These are phyloP conservation scores for Drosophila chauvacae DNA, from an alignment of 1,140 invertebrate genomes.

Conservation along the genomic window DNA sequence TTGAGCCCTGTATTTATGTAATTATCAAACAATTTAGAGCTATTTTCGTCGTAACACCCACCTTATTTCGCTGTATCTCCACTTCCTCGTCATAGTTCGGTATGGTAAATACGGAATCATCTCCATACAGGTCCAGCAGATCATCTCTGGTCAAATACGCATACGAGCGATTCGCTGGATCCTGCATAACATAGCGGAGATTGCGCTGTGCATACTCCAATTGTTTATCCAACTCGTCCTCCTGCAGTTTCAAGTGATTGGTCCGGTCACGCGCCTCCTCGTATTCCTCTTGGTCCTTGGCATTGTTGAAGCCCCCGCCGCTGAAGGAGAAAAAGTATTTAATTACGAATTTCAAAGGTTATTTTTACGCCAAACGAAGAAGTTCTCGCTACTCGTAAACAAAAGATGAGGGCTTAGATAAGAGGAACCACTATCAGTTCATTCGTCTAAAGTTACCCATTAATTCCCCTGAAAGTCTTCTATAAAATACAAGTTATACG, in stretches of 20 bases:
- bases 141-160: conserved; percentile 83
- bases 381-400: no score
- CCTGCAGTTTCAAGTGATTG: conserved; percentile 61
- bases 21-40: background rate
- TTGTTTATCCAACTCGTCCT: conserved; percentile 72
- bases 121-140: conserved; percentile 67
- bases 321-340: conserved; percentile 10
- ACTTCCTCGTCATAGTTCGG: conserved; percentile 78
- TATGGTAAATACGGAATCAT: conserved; percentile 78
- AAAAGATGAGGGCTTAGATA: conserved; percentile 1
- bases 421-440: background rate
- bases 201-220: conserved; percentile 77
- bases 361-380: background rate
- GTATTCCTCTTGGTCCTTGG: conserved; percentile 64
- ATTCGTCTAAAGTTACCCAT: background rate
- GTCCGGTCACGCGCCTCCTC: conserved; percentile 56
- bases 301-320: conserved; percentile 69
- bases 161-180: conserved; percentile 74
- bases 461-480: background rate
- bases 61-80: conserved; percentile 59
- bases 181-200: conserved; percentile 73
- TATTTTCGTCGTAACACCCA: background rate
- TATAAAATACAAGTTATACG: background rate
- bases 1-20: background rate
- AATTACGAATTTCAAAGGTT: background rate